These are phyloP conservation scores for Sisyra nigra DNA, from an alignment of 2,888 invertebrate genomes.

Conservation along the genomic window DNA sequence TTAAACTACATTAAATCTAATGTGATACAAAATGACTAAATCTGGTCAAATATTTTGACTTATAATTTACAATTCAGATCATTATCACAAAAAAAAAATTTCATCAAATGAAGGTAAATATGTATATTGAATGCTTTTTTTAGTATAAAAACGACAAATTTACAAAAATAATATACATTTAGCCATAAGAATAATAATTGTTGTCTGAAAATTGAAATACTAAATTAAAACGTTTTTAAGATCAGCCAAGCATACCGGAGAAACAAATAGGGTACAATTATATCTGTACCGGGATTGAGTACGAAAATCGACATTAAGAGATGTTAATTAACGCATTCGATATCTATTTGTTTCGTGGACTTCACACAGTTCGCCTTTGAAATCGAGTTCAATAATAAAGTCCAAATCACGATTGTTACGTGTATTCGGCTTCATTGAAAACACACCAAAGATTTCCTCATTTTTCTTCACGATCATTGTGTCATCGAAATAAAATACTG, in stretches of 20 bases:
- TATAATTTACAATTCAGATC: too few relatives aligned
- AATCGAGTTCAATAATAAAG: conserved; percentile 83
- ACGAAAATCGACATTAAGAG: not conserved
- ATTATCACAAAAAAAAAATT: too few relatives aligned
- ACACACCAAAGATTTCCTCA: conserved; percentile 84
- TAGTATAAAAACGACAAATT: not conserved
- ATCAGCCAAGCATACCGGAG: not conserved
- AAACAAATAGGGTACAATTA: not conserved
- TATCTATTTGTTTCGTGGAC: conserved; percentile 76
- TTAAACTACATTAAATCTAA: too few relatives aligned
- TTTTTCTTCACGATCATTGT: conserved; percentile 93
- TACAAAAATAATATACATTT: too few relatives aligned
- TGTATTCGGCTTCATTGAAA: conserved; percentile 90
- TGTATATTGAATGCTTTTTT: too few relatives aligned
- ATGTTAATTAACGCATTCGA: conserved; percentile 71
- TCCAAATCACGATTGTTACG: conserved; percentile 95
- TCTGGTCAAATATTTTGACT: too few relatives aligned
- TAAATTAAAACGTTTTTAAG: not conserved
- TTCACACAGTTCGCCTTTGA: conserved; percentile 77
- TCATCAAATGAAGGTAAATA: too few relatives aligned
- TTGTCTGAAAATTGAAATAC: too few relatives aligned
- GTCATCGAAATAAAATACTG: conserved; percentile 94
- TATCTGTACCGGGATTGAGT: not conserved
- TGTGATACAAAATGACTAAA: too few relatives aligned
- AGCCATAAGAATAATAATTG: too few relatives aligned